Evolutionary conservation across 2,888 invertebrate species (phyloP).

Genomic region (Oeneis ivallda): DNA sequence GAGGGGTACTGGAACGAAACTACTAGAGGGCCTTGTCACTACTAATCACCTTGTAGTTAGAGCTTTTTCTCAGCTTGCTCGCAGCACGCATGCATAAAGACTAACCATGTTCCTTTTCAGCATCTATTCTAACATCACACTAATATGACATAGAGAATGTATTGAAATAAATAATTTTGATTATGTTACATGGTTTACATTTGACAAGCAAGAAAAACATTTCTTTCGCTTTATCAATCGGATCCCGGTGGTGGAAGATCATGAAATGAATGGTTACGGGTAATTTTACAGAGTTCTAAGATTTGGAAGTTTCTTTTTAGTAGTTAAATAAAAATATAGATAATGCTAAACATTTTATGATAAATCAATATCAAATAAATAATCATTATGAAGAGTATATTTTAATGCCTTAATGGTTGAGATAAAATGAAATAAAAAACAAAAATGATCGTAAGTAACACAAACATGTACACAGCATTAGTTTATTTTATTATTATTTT

Average conservation of each 20-base stretch:
- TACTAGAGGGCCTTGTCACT: constrained; percentile 58
- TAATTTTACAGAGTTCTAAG: constrained; percentile 20
- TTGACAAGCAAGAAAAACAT: constrained; percentile 4
- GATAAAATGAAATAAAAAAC: not conserved
- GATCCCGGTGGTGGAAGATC: constrained; percentile 45
- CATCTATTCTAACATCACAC: constrained; percentile 74
- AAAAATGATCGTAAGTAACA: constrained; percentile 13
- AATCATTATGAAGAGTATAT: not conserved
- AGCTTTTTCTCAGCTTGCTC: constrained; percentile 72
- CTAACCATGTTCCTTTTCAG: constrained; percentile 79
- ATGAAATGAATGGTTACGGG: constrained; percentile 36
- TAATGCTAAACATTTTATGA: not conserved
- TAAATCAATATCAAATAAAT: not conserved
- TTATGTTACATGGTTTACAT: constrained; percentile 15
- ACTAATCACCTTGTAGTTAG: constrained; percentile 65
- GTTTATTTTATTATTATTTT: constrained; percentile 43
- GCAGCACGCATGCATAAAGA: constrained; percentile 77
- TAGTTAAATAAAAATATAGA: not conserved
- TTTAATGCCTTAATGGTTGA: not conserved
- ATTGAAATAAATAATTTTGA: constrained; percentile 4
- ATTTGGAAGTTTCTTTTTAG: not conserved
- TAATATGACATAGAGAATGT: constrained; percentile 48
- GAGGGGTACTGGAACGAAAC: constrained; percentile 5
- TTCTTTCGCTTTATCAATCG: constrained; percentile 22
- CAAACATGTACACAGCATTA: constrained; percentile 41